Conservation (phyloP, 2,797 vertebrate species). For the Ispidina lecontei region DNA sequence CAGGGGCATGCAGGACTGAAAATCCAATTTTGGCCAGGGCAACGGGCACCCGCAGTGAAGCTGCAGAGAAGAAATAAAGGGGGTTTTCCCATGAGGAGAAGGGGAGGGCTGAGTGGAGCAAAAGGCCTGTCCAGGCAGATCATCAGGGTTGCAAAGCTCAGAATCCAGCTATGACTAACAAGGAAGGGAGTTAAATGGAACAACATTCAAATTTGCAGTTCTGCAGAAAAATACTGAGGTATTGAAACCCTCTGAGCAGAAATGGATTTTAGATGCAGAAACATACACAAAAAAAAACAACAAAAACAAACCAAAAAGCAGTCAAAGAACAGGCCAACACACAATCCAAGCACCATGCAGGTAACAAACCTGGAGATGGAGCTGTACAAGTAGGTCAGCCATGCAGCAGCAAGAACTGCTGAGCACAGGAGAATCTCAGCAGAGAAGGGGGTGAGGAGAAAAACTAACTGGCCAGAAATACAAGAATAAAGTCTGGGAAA, state of each 20-base stretch:
- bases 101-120: not conserved
- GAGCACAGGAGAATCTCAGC: slow-evolving; percentile 24
- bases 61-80: slow-evolving; percentile 28
- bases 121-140: slow-evolving; percentile 47
- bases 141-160: slow-evolving; percentile 15
- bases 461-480: not conserved
- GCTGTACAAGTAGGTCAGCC: slow-evolving; percentile 49
- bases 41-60: not conserved
- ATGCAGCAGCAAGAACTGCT: slow-evolving; percentile 10
- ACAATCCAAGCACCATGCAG: not conserved
- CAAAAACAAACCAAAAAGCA: not conserved
- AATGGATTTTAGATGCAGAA: slow-evolving; percentile 11
- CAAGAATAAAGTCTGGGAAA: slow-evolving; percentile 1
- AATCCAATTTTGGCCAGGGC: not conserved
- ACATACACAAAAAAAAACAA: not conserved
- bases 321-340: not conserved
- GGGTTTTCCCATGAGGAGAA: not conserved
- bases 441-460: not conserved
- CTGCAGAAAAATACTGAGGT: slow-evolving; percentile 24
- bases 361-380: not conserved
- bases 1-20: not conserved
- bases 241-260: slow-evolving; percentile 3
- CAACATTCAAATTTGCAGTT: slow-evolving; percentile 12
- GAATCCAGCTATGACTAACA: slow-evolving; percentile 15
- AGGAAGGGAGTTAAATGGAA: slow-evolving; percentile 33